Base-by-base conservation (phyloP, 2,797 vertebrate species). In the Psittacula echo region DNA sequence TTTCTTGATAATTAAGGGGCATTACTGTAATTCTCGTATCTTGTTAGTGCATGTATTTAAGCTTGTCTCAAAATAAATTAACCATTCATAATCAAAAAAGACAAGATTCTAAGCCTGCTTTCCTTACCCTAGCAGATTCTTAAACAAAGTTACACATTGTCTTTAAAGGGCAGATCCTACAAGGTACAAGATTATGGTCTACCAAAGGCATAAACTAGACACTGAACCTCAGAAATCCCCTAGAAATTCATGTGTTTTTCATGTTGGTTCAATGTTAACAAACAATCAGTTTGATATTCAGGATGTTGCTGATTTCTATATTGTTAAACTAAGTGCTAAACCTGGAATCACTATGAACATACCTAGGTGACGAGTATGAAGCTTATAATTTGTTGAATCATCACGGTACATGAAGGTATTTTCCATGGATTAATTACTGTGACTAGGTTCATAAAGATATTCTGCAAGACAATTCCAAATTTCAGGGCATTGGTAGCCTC, bases 351-450 rank as follows among this genome's bases (percentile, higher is more conserved):
- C 60, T 70, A 12, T 2, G 20, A 53, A 27, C 3, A 3, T 21
- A 66, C 20, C 42, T 56, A 71, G 10, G 44, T 29, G n/a, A 50
- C 11, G 10, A 66, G 26, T 15, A 60, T 19, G 32, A 86, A 56
- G 24, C 45, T 86, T 58, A 47, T 13, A 42, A 41, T 53, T 54
- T 76, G 47, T 51, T 85, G 20, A 81, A 50, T 51, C 29, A 54
- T 47, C 48, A 47, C 21, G 12, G 18, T 30, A n/a, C 18, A 21
- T 13, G 6, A 56, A 72, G 16, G 13, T 65, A 62, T 62, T 76
- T 96, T 62, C 58, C 44, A 65, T 21, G 39, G 8, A 45, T 68
- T 91, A 79, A 58, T 81, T 95, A 54, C 74, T 11, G 45, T 19
- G 37, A 85, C 65, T 27, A 26, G 7, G 44, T 80, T 87, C 53